Evolutionary conservation across 1,140 invertebrate genomes (phyloP), one percentile per base, ranked within the genome.

Genomic region (Diploscapter pachys): DNA sequence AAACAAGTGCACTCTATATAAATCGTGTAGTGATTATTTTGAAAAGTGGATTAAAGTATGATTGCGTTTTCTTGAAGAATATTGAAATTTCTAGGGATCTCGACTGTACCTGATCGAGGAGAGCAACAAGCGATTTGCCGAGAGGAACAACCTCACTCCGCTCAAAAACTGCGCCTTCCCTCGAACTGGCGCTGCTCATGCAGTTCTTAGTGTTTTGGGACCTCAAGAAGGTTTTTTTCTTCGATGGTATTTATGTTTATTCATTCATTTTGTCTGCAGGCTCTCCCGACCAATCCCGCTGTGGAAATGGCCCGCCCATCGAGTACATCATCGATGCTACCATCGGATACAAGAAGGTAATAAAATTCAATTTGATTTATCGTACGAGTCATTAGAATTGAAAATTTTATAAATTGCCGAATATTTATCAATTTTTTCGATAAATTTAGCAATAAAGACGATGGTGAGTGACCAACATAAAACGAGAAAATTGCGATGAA

Each of bases 271-370:
- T 31, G 31, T 31, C 31, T 31, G 31, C 31, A 31, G 31, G 31
- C 31, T 31, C 31, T 31, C 31, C 31, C 31, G 31, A 31, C 31
- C 31, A 31, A 31, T 62, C 78, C 6, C 65, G 56, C 65, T 72
- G 57, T 11, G 78, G 74, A 31, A 62, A 63, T 51, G 79, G 77
- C 53, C 51, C 68, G 48, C 83, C 82, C 56, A 73, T 84, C 31
- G 82, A 85, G 56, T 84, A 85, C 75, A 70, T 84, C 49, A 73
- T 84, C 53, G 82, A 84, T 67, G 77, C 75, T 4, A 84, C 82
- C 6, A 75, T 84, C 48, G 82, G 82, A 9, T 84, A 84, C 59
- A 31, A 31, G 31, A 31, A 31, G 31, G 31, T 31, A 31, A 31
- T 31, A 31, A 31, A 31, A 31, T 1, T 31, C 31, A 31, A 31